Evolutionary conservation across 2,888 invertebrate genomes (phyloP).

Genomic region (Eurytoma californica): DNA sequence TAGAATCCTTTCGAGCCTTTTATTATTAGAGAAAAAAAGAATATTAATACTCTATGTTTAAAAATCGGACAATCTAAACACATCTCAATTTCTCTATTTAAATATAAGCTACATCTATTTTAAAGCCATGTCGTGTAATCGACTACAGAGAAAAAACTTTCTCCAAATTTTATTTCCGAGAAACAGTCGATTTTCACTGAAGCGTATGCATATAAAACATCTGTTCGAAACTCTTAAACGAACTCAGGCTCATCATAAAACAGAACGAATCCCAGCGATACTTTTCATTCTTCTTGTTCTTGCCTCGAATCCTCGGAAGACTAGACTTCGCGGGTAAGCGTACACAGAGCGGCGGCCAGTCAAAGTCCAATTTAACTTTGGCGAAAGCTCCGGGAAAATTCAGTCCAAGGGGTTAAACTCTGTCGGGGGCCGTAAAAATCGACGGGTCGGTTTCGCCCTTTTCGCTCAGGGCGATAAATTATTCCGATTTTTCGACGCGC

Average conservation of each 20-base stretch:
- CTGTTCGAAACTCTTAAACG: neutral
- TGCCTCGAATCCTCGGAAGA: neutral
- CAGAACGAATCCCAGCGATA: slow-evolving; percentile 13
- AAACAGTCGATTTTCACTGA: no score
- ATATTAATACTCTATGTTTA: no score
- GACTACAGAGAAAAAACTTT: no score
- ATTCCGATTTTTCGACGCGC: slow-evolving; percentile 46
- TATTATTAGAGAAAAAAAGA: no score
- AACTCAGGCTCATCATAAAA: slow-evolving; percentile 11
- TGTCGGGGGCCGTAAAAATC: neutral
- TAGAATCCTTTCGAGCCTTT: no score
- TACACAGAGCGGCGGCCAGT: neutral
- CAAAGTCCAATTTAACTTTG: slow-evolving; percentile 45
- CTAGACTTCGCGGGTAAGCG: neutral
- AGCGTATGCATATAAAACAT: neutral
- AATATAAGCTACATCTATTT: no score
- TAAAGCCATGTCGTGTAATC: no score
- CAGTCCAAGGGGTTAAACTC: slow-evolving; percentile 6
- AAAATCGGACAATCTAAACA: no score
- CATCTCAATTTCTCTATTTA: no score
- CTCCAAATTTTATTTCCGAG: no score
- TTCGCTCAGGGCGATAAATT: slow-evolving; percentile 28
- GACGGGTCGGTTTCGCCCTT: neutral
- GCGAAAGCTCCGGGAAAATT: slow-evolving; percentile 15
- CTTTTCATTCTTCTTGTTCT: slow-evolving; percentile 22